A percentile compares a stretch with the other conserved stretches of the same genome.
Conservation (phyloP, 2,888 invertebrate genomes). For the Unio pictorum region DNA sequence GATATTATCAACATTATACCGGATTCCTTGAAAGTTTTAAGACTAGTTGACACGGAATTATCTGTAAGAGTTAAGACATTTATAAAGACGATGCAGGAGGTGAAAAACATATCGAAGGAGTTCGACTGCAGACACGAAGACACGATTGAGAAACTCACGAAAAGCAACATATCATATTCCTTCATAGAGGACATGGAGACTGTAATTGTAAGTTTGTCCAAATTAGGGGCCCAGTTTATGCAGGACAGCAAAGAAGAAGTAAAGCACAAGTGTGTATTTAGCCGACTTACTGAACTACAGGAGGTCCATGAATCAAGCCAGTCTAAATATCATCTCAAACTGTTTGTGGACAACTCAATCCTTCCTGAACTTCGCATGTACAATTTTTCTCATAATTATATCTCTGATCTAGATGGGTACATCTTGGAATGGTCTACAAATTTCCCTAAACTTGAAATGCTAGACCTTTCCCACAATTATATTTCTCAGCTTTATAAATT, state of each 20-base stretch:
- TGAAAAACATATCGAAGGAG: constrained; percentile 21
- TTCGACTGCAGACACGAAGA: constrained; percentile 38
- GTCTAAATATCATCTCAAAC: constrained; percentile 35
- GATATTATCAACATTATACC: constrained; percentile 14
- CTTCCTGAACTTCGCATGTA: constrained; percentile 35
- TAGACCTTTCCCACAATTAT: constrained; percentile 50
- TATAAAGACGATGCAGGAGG: constrained; percentile 11
- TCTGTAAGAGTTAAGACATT: constrained; percentile 15
- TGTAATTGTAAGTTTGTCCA: constrained; percentile 1
- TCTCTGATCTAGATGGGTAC: constrained; percentile 29
- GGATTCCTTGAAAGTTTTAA: constrained; percentile 29
- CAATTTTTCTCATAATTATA: constrained; percentile 32
- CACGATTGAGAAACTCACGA: constrained; percentile 22
- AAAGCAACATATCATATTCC: constrained; percentile 24
- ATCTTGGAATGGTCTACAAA: constrained; percentile 42
- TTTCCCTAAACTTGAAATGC: constrained; percentile 42
- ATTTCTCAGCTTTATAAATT: constrained; percentile 41
- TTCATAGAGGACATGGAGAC: constrained; percentile 15
- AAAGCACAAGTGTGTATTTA: constrained; percentile 32
- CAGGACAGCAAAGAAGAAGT: constrained; percentile 21
- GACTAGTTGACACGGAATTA: constrained; percentile 17
- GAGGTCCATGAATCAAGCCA: constrained; percentile 31
- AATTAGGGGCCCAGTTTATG: constrained; percentile 25
- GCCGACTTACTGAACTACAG: constrained; percentile 33
- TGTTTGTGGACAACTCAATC: constrained; percentile 32